These are phyloP conservation scores for Pharmacophagus antenor DNA, from an alignment of 2,888 invertebrate species.

Conservation along the genomic window DNA sequence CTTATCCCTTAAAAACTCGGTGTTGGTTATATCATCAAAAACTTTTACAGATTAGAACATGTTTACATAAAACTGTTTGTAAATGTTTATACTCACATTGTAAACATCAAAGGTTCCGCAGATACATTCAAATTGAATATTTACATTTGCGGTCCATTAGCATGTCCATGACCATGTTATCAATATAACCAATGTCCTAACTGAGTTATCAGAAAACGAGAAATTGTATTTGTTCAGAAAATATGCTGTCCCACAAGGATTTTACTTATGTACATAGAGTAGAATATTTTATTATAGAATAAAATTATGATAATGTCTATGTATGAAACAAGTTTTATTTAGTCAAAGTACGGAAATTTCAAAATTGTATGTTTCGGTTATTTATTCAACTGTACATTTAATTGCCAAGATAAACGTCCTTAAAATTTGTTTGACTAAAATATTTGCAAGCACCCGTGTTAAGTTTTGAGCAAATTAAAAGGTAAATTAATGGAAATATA, in stretches of 20 bases:
- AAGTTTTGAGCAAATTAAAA: background rate
- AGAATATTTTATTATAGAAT: background rate
- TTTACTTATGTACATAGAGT: background rate
- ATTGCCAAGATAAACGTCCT: background rate
- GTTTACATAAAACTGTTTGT: background rate
- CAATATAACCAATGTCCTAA: background rate
- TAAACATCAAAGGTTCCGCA: background rate
- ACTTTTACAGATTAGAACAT: background rate
- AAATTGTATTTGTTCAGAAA: background rate
- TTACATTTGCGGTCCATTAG: background rate
- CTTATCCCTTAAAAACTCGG: background rate
- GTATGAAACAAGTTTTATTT: too few relatives aligned
- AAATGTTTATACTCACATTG: background rate
- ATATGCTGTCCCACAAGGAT: background rate
- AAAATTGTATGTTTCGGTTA: too few relatives aligned
- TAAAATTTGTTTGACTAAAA: background rate
- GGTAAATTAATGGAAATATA: background rate
- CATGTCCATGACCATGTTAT: background rate
- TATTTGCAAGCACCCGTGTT: background rate
- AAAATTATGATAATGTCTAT: background rate
- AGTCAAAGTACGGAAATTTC: too few relatives aligned
- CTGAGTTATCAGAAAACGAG: background rate
- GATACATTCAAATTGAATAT: background rate
- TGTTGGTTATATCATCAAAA: background rate
- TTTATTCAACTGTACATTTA: background rate